These are phyloP conservation scores for Grus americana DNA, from an alignment of 2,113 vertebrate genomes.

Conservation along the genomic window DNA sequence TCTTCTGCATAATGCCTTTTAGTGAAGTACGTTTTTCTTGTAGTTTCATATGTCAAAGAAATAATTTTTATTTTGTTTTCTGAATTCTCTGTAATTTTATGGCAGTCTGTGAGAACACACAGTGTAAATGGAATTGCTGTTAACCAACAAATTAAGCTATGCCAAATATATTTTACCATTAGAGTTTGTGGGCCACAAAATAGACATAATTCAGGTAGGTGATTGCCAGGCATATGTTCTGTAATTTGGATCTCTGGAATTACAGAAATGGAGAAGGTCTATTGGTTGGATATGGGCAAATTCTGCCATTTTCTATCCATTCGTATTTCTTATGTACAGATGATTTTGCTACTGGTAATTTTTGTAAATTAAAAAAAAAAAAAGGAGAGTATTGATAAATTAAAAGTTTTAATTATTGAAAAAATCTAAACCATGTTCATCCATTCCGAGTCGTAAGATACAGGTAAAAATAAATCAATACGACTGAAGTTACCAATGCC, in stretches of 20 bases:
- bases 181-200: neutral
- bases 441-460: neutral
- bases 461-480: neutral
- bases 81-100: neutral
- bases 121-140: neutral
- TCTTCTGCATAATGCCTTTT: neutral
- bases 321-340: neutral
- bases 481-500: neutral
- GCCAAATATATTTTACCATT: neutral
- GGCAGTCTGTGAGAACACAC: neutral
- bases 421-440: neutral
- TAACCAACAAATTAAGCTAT: neutral
- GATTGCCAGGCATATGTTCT: neutral
- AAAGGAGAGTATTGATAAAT: neutral
- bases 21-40: neutral
- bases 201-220: neutral
- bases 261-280: neutral
- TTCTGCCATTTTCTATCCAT: neutral
- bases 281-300: neutral
- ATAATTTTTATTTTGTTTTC: neutral
- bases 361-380: neutral
- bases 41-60: neutral
- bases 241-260: neutral
- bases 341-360: neutral
- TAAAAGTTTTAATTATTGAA: neutral